phyloP scores from a whole-genome alignment of 2,113 vertebrate genomes.

The Myrmecobius fasciatus region DNA sequence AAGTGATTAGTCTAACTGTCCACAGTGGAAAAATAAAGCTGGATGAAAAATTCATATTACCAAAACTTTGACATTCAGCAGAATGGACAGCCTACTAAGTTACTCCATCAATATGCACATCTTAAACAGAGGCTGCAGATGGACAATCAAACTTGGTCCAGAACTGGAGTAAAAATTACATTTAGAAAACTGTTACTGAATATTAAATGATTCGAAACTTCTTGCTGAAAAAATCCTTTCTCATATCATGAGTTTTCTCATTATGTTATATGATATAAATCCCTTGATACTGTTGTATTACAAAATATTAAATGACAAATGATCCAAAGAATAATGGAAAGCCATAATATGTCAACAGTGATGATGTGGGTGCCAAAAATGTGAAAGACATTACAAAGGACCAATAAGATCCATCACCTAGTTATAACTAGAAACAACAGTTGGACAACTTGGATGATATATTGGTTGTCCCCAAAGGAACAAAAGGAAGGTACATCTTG shows the following conservation, averaged over 20 bases:
- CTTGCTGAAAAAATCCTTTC: not conserved
- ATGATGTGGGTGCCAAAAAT: not conserved
- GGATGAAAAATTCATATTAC: not conserved
- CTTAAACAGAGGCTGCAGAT: not conserved
- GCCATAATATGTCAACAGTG: not conserved
- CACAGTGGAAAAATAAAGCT: constrained; percentile 1
- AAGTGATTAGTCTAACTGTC: not conserved
- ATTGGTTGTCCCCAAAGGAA: not conserved
- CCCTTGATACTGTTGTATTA: not conserved
- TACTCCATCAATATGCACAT: not conserved
- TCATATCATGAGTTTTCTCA: not conserved
- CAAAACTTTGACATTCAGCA: not conserved
- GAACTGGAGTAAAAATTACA: not conserved
- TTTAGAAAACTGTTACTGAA: not conserved
- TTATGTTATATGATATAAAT: not conserved
- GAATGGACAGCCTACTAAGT: not conserved
- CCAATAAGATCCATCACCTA: not conserved
- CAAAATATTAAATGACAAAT: not conserved
- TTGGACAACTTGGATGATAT: not conserved
- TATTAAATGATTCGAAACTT: not conserved
- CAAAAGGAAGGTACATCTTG: not conserved
- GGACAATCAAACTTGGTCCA: not conserved
- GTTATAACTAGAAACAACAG: not conserved
- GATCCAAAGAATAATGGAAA: not conserved
- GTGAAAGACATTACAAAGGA: not conserved